phyloP scores from a whole-genome alignment of 2,888 invertebrate species.

The Ophion obscuratus region DNA sequence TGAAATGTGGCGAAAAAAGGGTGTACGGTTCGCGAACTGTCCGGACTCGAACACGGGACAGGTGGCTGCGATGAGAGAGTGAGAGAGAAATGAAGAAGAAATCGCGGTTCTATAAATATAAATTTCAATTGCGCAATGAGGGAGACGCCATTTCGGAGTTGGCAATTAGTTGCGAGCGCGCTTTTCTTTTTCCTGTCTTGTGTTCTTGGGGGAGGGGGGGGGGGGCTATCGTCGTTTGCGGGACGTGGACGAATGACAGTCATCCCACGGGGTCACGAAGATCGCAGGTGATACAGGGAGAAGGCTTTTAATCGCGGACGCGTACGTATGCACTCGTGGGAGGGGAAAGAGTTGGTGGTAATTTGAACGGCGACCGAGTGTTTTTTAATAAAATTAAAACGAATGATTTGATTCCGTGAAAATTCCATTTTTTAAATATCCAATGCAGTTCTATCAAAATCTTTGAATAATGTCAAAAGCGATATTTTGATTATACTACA shows the following conservation, averaged over 20 bases:
- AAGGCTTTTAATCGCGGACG: slow-evolving; percentile 30
- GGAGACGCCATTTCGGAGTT: slow-evolving; percentile 39
- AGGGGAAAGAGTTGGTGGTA: not conserved
- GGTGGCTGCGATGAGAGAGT: slow-evolving; percentile 30
- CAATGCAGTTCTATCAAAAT: too few species aligned
- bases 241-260: slow-evolving; percentile 26
- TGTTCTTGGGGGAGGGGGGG: not conserved
- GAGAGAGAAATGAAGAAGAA: slow-evolving; percentile 10
- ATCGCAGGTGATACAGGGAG: slow-evolving; percentile 49
- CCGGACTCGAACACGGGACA: slow-evolving; percentile 45
- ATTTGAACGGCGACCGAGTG: not conserved
- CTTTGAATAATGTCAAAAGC: too few species aligned
- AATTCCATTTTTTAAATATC: too few species aligned
- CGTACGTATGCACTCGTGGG: not conserved
- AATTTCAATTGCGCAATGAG: slow-evolving; percentile 24
- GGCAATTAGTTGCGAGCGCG: slow-evolving; percentile 51
- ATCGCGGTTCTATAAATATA: slow-evolving; percentile 12
- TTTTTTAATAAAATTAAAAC: too few species aligned
- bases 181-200: not conserved
- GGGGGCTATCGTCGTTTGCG: too few species aligned
- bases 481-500: too few species aligned
- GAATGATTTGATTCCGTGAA: not conserved
- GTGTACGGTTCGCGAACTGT: slow-evolving; percentile 43
- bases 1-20: slow-evolving; percentile 30
- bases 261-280: slow-evolving; percentile 54